Percentiles rank a stretch among this genome's conserved stretches.
These are phyloP conservation scores for Blastobasis lacticolella DNA, from an alignment of 2,888 invertebrate genomes.

Conservation along the genomic window DNA sequence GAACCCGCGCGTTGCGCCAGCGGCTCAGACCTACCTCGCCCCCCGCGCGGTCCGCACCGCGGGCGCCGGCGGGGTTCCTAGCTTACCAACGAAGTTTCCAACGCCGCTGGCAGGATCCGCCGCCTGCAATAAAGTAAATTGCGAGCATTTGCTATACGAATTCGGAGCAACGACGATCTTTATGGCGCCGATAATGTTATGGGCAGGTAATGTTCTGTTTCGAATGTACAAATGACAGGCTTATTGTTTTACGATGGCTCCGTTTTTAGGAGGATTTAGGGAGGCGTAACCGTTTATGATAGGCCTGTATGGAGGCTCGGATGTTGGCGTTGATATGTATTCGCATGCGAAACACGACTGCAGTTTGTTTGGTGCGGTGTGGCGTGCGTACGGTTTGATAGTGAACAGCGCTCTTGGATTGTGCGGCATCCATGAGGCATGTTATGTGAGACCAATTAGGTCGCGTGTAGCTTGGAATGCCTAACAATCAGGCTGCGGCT, in stretches of 20 bases:
- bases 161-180: slow-evolving; percentile 59
- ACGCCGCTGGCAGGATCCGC: slow-evolving; percentile 37
- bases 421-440: no score
- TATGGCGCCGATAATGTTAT: slow-evolving; percentile 68
- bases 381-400: no score
- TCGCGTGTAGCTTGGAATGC: background rate
- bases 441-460: background rate
- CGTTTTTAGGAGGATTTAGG: slow-evolving; percentile 2
- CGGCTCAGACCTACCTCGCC: slow-evolving; percentile 24
- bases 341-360: no score
- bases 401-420: no score
- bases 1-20: slow-evolving; percentile 38
- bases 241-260: slow-evolving; percentile 55
- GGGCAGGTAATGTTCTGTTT: slow-evolving; percentile 66
- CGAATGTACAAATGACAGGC: slow-evolving; percentile 54
- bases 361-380: no score
- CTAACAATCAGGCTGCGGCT: slow-evolving; percentile 4
- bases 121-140: slow-evolving; percentile 69
- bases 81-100: slow-evolving; percentile 28
- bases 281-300: no score
- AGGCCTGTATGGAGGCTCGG: no score
- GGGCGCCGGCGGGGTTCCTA: slow-evolving; percentile 12
- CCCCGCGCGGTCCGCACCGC: slow-evolving; percentile 11
- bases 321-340: no score
- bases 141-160: slow-evolving; percentile 67